Conservation (phyloP, 2,888 invertebrate genomes). For the Chymomyza fuscimana region DNA sequence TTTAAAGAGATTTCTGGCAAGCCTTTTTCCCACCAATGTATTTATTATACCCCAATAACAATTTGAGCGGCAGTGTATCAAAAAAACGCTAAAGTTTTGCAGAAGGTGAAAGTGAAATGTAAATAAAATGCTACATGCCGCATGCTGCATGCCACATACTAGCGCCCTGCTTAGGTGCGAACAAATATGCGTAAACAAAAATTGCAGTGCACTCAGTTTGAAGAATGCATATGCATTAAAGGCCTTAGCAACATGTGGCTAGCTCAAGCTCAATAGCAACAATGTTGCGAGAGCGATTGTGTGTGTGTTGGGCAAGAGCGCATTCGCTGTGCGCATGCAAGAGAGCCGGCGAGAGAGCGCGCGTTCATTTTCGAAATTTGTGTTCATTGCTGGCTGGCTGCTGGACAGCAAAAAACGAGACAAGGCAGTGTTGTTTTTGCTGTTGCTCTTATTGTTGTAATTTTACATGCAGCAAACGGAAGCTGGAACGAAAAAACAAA, state of each 20-base stretch:
- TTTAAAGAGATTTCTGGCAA: too few relatives aligned
- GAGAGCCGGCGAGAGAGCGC: slow-evolving; percentile 10
- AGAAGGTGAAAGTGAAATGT: slow-evolving; percentile 47
- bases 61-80: too few relatives aligned
- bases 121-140: slow-evolving; percentile 31
- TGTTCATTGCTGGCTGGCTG: slow-evolving; percentile 11
- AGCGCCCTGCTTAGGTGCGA: slow-evolving; percentile 47
- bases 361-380: slow-evolving; percentile 60
- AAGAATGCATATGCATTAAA: slow-evolving; percentile 1
- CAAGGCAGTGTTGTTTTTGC: slow-evolving; percentile 28
- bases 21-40: too few relatives aligned
- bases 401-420: neutral
- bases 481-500: slow-evolving; percentile 52
- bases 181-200: slow-evolving; percentile 59
- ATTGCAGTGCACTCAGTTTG: slow-evolving; percentile 24
- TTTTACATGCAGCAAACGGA: slow-evolving; percentile 64
- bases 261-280: neutral
- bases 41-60: too few relatives aligned
- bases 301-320: neutral
- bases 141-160: slow-evolving; percentile 7
- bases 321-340: neutral
- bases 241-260: slow-evolving; percentile 39
- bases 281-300: neutral
- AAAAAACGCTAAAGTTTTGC: slow-evolving; percentile 13
- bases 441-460: slow-evolving; percentile 45